A percentile compares a stretch with the other conserved stretches of the same genome.
These are phyloP conservation scores for Sander lucioperca DNA, from an alignment of 2,113 vertebrate species.

Conservation along the genomic window DNA sequence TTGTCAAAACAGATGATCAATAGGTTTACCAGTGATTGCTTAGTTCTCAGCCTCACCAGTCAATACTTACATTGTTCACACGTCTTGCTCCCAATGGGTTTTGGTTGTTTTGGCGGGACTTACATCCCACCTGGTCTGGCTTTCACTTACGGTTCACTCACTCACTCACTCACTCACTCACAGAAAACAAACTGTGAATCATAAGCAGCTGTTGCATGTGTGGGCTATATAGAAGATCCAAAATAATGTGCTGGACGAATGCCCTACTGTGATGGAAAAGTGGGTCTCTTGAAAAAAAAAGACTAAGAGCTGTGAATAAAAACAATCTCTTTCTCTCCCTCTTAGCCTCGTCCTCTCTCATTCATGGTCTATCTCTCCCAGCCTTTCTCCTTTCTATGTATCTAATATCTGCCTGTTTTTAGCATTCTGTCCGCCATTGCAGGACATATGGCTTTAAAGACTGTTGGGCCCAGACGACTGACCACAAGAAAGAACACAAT, in stretches of 20 bases:
- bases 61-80: background rate
- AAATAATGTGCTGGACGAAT: slow-evolving; percentile 7
- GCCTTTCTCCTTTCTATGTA: background rate
- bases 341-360: background rate
- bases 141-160: slow-evolving; percentile 20
- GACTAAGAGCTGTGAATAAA: background rate
- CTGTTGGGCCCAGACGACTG: background rate
- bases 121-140: slow-evolving; percentile 30
- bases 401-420: background rate
- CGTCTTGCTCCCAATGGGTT: background rate
- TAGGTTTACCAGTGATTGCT: background rate
- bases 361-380: background rate
- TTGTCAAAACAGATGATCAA: slow-evolving; percentile 47
- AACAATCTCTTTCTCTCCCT: background rate
- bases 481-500: background rate
- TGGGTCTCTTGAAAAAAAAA: background rate
- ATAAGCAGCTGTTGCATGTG: slow-evolving; percentile 26
- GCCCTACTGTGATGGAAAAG: slow-evolving; percentile 23
- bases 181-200: slow-evolving; percentile 36
- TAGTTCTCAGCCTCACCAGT: slow-evolving; percentile 2
- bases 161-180: slow-evolving; percentile 14
- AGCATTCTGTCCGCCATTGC: background rate
- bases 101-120: slow-evolving; percentile 17
- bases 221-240: slow-evolving; percentile 25
- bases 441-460: background rate